Percentiles rank a stretch among this genome's conserved stretches.
phyloP scores from a whole-genome alignment of 2,888 invertebrate species.

The Drosophila maculinotata region DNA sequence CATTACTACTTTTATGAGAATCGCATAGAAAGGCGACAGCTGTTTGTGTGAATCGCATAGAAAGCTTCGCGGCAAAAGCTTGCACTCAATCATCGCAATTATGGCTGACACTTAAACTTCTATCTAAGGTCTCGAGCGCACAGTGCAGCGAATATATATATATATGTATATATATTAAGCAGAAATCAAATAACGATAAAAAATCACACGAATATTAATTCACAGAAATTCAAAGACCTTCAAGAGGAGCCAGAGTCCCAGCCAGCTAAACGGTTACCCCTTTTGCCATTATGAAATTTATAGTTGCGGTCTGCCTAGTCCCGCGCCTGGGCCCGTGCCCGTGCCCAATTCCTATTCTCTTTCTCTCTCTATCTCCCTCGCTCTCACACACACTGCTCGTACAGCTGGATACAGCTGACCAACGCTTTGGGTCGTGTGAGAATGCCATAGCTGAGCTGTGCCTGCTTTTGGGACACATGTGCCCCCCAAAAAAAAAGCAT shows the following conservation, averaged over 20 bases:
- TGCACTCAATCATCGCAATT: conserved; percentile 54
- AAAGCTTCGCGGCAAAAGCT: conserved; percentile 13
- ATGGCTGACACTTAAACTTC: conserved; percentile 50
- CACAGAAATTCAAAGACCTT: conserved; percentile 81
- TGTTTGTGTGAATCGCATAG: conserved; percentile 11
- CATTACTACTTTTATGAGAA: not conserved
- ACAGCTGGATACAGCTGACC: conserved; percentile 46
- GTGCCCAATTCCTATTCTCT: conserved; percentile 32
- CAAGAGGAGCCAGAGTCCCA: conserved; percentile 44
- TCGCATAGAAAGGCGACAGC: conserved; percentile 11
- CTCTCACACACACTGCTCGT: not conserved
- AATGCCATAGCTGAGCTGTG: conserved; percentile 51
- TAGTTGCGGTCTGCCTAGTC: conserved; percentile 74
- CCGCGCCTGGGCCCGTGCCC: conserved; percentile 23
- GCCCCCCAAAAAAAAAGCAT: conserved; percentile 48
- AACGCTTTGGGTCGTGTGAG: conserved; percentile 65
- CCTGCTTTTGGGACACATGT: conserved; percentile 67
- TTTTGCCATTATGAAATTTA: conserved; percentile 72
- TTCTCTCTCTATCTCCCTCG: not conserved
- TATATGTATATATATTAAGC: conserved; percentile 51
- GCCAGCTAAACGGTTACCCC: conserved; percentile 58
- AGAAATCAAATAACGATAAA: conserved; percentile 81
- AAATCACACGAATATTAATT: conserved; percentile 83
- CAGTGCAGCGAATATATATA: conserved; percentile 23
- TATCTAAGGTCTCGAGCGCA: conserved; percentile 17